A percentile compares a stretch with the other conserved stretches of the same genome.
These are phyloP conservation scores for Sander vitreus DNA, from an alignment of 2,113 vertebrate genomes.

Conservation along the genomic window DNA sequence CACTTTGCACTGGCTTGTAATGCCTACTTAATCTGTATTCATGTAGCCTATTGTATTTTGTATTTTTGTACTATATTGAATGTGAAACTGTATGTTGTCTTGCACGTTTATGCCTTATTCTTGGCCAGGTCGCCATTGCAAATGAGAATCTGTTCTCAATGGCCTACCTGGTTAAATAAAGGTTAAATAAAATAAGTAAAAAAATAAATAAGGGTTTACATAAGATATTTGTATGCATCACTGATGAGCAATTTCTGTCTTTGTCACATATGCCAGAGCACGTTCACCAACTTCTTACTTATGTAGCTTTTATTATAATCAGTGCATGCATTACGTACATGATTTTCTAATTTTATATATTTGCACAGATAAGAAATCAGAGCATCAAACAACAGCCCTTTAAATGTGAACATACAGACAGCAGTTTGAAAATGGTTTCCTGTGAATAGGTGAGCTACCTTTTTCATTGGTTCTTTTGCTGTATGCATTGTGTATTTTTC, in stretches of 20 bases:
- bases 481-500: background rate
- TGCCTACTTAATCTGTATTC: too few relatives aligned
- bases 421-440: background rate
- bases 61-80: too few relatives aligned
- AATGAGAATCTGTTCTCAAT: too few relatives aligned
- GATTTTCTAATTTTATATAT: background rate
- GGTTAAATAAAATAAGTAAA: too few relatives aligned
- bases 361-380: background rate
- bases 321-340: background rate
- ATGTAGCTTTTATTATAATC: background rate
- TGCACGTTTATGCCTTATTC: too few relatives aligned
- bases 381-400: background rate
- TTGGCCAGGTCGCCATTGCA: too few relatives aligned
- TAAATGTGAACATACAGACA: background rate
- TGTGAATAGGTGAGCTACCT: background rate
- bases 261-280: background rate
- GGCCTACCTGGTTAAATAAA: too few relatives aligned
- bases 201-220: background rate
- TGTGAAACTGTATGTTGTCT: too few relatives aligned
- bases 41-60: too few relatives aligned
- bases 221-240: background rate
- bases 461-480: background rate
- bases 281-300: background rate
- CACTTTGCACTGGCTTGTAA: too few relatives aligned
- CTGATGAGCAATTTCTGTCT: constrained; percentile 5